Evolutionary conservation across 2,113 vertebrate genomes (phyloP).

Genomic region (Agelaius phoeniceus): DNA sequence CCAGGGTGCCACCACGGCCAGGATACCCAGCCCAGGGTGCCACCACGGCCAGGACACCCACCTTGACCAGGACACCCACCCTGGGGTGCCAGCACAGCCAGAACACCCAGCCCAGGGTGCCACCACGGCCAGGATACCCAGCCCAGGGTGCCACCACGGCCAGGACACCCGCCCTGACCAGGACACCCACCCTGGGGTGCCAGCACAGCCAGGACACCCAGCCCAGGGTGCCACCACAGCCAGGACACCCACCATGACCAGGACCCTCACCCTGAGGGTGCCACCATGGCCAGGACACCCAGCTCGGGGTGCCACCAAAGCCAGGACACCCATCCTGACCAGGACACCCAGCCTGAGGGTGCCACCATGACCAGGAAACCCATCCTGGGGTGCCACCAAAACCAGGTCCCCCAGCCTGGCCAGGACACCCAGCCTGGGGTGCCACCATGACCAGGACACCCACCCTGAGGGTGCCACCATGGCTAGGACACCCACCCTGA

Average conservation of each 20-base stretch:
- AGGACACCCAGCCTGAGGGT: too few relatives aligned
- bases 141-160: not conserved
- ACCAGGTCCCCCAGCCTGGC: too few relatives aligned
- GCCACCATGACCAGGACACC: too few relatives aligned
- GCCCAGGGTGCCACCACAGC: too few relatives aligned
- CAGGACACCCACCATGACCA: too few relatives aligned
- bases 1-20: rapidly evolving
- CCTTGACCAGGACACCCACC: not conserved
- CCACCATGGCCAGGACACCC: not conserved
- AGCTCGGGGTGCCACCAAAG: not conserved
- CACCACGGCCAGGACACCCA: not conserved
- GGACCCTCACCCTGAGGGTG: too few relatives aligned
- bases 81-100: not conserved
- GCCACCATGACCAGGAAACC: not conserved
- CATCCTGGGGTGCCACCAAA: rapidly evolving
- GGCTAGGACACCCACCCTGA: not conserved
- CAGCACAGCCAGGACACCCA: not conserved
- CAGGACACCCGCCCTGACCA: not conserved
- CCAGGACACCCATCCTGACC: too few relatives aligned
- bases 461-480: not conserved
- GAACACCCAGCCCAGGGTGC: too few relatives aligned
- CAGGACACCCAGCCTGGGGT: too few relatives aligned
- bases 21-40: not conserved
- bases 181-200: not conserved
- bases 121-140: not conserved